Conservation (phyloP, 2,888 invertebrate species). For the Melangyna quadrimaculata region DNA sequence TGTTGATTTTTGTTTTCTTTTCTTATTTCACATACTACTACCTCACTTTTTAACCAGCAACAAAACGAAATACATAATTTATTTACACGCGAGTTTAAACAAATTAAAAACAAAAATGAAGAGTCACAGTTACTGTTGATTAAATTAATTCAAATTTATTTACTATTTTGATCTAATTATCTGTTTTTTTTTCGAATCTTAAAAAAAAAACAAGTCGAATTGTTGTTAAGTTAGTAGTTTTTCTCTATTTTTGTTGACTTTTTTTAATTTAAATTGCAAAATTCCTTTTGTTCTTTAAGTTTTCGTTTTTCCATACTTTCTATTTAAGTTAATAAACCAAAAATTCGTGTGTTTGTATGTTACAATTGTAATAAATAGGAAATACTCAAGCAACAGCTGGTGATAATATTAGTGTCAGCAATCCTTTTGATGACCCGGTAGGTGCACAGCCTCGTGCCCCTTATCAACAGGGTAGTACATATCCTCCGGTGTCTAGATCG, state of each 20-base stretch:
- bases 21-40: background rate
- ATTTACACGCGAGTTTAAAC: background rate
- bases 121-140: background rate
- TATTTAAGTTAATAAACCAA: constrained; percentile 55
- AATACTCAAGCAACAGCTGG: constrained; percentile 80
- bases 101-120: background rate
- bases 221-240: constrained; percentile 17
- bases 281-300: constrained; percentile 18
- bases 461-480: constrained; percentile 80
- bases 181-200: background rate
- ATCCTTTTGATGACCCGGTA: constrained; percentile 90
- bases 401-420: constrained; percentile 92
- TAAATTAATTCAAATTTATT: background rate
- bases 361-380: constrained; percentile 73
- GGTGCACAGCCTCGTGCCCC: constrained; percentile 76
- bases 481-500: constrained; percentile 81
- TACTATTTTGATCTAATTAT: background rate
- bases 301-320: constrained; percentile 28
- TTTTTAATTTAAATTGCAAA: constrained; percentile 25
- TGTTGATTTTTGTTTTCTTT: constrained; percentile 23
- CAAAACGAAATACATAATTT: background rate
- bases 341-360: constrained; percentile 69
- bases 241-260: background rate
- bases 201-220: constrained; percentile 1
- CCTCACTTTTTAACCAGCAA: background rate